Evolutionary conservation across 1,140 invertebrate genomes (phyloP).

Genomic region (Thaumatotibia leucotreta): DNA sequence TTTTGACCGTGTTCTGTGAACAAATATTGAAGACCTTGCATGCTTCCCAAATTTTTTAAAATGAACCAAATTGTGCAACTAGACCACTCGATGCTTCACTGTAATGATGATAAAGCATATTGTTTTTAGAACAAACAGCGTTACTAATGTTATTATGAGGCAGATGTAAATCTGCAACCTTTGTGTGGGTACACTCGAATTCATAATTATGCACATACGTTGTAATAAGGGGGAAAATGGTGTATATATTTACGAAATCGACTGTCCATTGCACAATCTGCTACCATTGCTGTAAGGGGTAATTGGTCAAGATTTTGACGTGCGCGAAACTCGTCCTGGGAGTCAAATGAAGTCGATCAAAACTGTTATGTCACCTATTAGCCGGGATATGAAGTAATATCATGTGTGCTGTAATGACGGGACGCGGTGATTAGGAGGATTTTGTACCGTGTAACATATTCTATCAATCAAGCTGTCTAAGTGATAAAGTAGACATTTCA

Average conservation of each 20-base stretch:
- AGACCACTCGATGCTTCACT: background rate
- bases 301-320: constrained; percentile 34
- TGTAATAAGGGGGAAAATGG: too few species aligned
- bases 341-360: constrained; percentile 29
- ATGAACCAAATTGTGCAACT: background rate
- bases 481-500: background rate
- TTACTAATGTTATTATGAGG: background rate
- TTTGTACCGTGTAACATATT: background rate
- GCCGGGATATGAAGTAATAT: constrained; percentile 34
- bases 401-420: constrained; percentile 26
- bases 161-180: background rate
- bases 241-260: too few species aligned
- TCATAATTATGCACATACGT: too few species aligned
- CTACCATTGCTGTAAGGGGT: constrained; percentile 9
- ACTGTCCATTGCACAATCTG: constrained; percentile 6
- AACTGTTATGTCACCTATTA: constrained; percentile 38
- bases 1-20: background rate
- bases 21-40: background rate
- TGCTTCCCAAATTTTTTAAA: background rate
- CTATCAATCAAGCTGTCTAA: background rate
- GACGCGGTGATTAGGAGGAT: constrained; percentile 16
- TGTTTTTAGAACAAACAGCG: background rate
- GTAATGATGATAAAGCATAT: background rate
- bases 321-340: constrained; percentile 29
- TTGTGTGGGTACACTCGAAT: background rate